Percentiles rank a stretch among this genome's conserved stretches.
Evolutionary conservation across 2,888 invertebrate species (phyloP).

Genomic region (Nomada fucata): DNA sequence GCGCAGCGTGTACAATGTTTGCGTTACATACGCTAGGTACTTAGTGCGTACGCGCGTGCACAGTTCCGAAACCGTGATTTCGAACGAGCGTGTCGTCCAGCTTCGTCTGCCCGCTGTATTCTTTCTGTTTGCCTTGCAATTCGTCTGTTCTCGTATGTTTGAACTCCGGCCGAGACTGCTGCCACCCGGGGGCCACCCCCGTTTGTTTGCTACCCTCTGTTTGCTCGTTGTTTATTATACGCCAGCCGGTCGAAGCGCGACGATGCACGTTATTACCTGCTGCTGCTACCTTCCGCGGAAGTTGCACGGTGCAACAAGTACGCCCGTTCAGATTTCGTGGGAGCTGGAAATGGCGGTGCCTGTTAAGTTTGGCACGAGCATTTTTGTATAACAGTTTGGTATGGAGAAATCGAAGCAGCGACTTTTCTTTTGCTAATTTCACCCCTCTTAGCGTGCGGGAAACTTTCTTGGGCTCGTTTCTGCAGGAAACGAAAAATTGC

Average conservation of each 20-base stretch:
- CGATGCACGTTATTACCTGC: constrained; percentile 15
- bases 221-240: constrained; percentile 13
- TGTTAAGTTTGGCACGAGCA: too few species aligned
- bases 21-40: not conserved
- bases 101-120: too few species aligned
- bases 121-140: constrained; percentile 7
- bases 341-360: too few species aligned
- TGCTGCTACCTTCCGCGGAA: not conserved
- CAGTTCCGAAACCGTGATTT: not conserved
- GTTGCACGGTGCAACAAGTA: constrained; percentile 23
- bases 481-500: too few species aligned
- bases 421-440: too few species aligned
- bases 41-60: not conserved
- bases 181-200: not conserved
- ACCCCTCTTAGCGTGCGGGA: too few species aligned
- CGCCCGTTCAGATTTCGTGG: too few species aligned
- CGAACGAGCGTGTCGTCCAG: not conserved
- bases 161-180: not conserved
- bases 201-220: constrained; percentile 4
- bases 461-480: too few species aligned
- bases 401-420: too few species aligned
- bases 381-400: too few species aligned
- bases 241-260: not conserved
- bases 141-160: not conserved
- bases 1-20: not conserved